Percentiles rank a stretch among this genome's conserved stretches.
phyloP scores from a whole-genome alignment of 2,113 vertebrate genomes.

The Phodopus roborovskii region DNA sequence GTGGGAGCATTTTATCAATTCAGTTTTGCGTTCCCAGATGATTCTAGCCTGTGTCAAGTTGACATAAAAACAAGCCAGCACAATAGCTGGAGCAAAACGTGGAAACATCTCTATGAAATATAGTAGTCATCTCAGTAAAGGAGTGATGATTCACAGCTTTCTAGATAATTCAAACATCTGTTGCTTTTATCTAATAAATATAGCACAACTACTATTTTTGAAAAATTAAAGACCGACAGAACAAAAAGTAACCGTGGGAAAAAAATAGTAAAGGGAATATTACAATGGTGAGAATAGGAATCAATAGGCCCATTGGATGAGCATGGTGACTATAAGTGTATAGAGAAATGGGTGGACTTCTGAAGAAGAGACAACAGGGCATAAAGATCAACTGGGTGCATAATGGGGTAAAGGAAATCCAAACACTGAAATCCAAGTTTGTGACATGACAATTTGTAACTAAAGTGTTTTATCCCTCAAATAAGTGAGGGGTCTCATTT shows the following conservation, averaged over 20 bases:
- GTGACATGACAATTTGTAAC: neutral
- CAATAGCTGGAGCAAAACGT: neutral
- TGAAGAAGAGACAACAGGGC: neutral
- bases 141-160: neutral
- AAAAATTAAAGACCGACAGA: neutral
- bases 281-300: neutral
- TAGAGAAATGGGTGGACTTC: neutral
- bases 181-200: neutral
- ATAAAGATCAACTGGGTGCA: neutral
- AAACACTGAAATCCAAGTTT: neutral
- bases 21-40: neutral
- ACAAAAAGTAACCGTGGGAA: neutral
- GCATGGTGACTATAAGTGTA: neutral
- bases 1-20: neutral
- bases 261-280: neutral
- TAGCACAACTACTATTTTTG: neutral
- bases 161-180: neutral
- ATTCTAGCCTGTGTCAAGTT: neutral
- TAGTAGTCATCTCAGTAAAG: neutral
- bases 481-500: neutral
- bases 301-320: neutral
- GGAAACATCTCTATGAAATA: neutral
- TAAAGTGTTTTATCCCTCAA: slow-evolving; percentile 27
- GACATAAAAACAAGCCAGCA: neutral
- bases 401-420: neutral